Base-by-base conservation (phyloP, 2,113 vertebrate species). In the Malurus cyaneus region DNA sequence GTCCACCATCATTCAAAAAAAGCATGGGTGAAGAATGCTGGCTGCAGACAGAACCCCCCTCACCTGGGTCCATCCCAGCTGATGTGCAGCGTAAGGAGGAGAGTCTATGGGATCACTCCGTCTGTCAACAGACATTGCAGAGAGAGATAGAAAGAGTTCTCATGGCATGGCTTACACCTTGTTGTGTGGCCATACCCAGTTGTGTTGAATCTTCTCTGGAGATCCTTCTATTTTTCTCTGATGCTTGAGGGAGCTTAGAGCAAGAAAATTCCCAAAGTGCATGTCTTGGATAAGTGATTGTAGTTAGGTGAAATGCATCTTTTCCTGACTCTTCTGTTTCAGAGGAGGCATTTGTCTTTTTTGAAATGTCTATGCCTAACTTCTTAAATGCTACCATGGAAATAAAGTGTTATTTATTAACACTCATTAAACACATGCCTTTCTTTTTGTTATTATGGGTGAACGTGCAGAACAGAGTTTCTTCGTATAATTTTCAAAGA, bases 331-430 rank as follows among this genome's bases (percentile, higher is more conserved):
- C 8, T 57, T n/a, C 39, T 78, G 31, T 64, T 86, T 84, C 61
- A 59, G 53, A 78, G 11, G 17, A 9, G 49, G 5, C 3, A 64
- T 74, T 56, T 80, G 42, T 41, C 44, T 89, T 74, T 80, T 14
- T 36, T 59, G 42, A 88, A 92, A 71, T 56, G 25, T 67, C 72
- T 90, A 78, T 81, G 34, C 60, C 46, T 49, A 60, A 60, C 42
- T n/a, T n/a, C 32, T 93, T 67, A 87, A 87, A 59, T 72, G 61
- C 93, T 92, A 78, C 59, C 54, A 90, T 78, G 67, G 76, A 86
- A 94, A 92, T 94, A 76, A 96, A 92, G 20, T 49, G 50, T 74
- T 86, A 50, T 59, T 91, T 93, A 91, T 87, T 87, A 91, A 78
- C 46, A 60, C 28, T 73, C 42, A 66, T 80, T 90, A 90, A 88